Base-by-base conservation (phyloP, 92 coral and sea anemone species). In the Montipora capitata region DNA sequence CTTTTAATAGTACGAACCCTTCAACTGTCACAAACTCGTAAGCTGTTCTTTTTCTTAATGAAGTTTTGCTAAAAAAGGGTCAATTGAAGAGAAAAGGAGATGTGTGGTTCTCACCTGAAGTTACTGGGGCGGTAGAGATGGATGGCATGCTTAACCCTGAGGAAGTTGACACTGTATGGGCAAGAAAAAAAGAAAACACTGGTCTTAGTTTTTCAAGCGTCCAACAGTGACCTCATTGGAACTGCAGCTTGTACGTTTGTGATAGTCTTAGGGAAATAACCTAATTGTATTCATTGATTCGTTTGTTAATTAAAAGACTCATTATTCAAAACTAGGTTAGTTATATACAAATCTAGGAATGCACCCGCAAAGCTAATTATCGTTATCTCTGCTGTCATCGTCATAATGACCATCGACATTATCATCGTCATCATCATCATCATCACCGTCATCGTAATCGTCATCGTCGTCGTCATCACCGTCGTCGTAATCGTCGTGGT, bases 91-190 rank as follows among this genome's bases (percentile, higher is more conserved):
- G 85, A 51, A 42, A 56, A 68, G 85, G 68, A 68, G 77, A 38
- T 52, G 52, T 11, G 44, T 40, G 49, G 66, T 39, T 92, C 95
- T 92, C 95, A 92, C 93, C 95, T 92, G 95, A 89, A 86, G 56
- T 84, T 82, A 92, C 85, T 82, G 86, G 82, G 93, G 83, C 81
- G 54, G 85, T 41, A 69, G 68, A 17, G 68, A 84, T 72, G 71
- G 79, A 83, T 51, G 87, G 11, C 79, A 72, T 69, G 79, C 87
- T 72, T 57, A 40, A 58, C 27, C 44, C 80, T 27, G 80, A 72
- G 14, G 87, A 68, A 41, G 79, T 57, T 56, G 87, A 17, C 71
- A 81, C 80, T 72, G 87, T 72, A 54, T 58, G 87, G 79, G 87
- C n/a, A 82, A 81, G 77, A 81, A 58, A 82, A 73, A 56, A 72